These are phyloP conservation scores for Blomia tropicalis DNA, from an alignment of 2,888 invertebrate genomes.

Conservation along the genomic window DNA sequence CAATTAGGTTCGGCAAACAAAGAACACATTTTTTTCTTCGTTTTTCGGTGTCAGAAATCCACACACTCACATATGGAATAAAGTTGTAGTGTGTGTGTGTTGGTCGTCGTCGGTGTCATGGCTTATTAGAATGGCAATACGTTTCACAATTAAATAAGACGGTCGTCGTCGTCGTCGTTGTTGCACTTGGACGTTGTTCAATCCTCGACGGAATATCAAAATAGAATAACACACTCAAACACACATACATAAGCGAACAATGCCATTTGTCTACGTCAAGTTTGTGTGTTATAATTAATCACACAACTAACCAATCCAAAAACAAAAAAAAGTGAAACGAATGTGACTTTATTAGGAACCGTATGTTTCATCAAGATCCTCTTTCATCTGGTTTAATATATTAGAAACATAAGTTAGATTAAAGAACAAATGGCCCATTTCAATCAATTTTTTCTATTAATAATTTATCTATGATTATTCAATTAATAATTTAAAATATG, in stretches of 20 bases:
- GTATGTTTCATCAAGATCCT: background rate
- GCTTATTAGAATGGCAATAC: constrained; percentile 5
- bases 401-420: background rate
- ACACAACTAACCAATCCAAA: background rate
- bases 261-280: constrained; percentile 11
- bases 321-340: constrained; percentile 2
- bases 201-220: too few relatives aligned
- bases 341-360: background rate
- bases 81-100: too few relatives aligned
- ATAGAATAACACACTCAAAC: too few relatives aligned
- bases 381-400: background rate
- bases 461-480: background rate
- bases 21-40: too few relatives aligned
- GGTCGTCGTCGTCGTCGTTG: too few relatives aligned
- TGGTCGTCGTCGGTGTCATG: constrained; percentile 15
- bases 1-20: constrained; percentile 8
- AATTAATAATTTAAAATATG: background rate
- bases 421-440: too few relatives aligned
- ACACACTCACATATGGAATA: background rate
- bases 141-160: too few relatives aligned
- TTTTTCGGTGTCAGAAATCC: background rate
- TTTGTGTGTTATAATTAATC: background rate
- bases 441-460: too few relatives aligned
- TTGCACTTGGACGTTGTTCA: too few relatives aligned
- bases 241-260: too few relatives aligned